Evolutionary conservation across 2,797 vertebrate species (phyloP), one percentile per base, ranked within the genome.

Genomic region (Lophotriccus pileatus): DNA sequence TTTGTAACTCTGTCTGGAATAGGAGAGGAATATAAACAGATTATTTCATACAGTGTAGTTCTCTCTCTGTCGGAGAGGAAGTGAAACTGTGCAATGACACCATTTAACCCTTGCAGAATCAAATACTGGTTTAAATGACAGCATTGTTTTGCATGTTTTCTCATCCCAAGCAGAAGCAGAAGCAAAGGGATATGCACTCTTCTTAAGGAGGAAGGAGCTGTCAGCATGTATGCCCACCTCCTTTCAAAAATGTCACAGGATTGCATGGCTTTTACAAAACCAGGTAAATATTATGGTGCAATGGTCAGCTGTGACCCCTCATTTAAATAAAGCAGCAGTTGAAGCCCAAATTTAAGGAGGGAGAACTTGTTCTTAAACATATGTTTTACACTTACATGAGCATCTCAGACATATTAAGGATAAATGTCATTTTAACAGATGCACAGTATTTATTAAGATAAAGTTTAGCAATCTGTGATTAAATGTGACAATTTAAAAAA

Each of bases 11-110:
- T 74, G 73, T 66, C 69, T 92, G 82, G 87, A 92, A 91, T 39
- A 53, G 79, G 74, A 95, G 64, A 81, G 79, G 76, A 91, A 72
- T 75, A 89, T 81, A 95, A 95, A 93, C 59, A 92, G 58, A 91
- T 94, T 86, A 84, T 84, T 95, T 94, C 87, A 79, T 84, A 63
- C 76, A 46, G 23, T 41, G 36, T 55, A 44, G 76, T 72, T 93
- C 78, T 80, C 59, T 80, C 64, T 84, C 59, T 88, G 80, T 80
- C 4, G 4, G 39, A 81, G 69, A 86, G 94, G 93, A 96, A 92
- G 73, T 76, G 73, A 90, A 95, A 86, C 66, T 75, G 18, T 68
- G 84, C 83, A 76, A 1, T 86, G 79, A 76, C 36, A 46, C 62
- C n/a, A 12, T 66, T 95, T 94, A 95, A 96, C 89, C 73, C 85